Evolutionary conservation across 2,113 vertebrate genomes (phyloP).

Genomic region (Periophthalmodon schlosseri): DNA sequence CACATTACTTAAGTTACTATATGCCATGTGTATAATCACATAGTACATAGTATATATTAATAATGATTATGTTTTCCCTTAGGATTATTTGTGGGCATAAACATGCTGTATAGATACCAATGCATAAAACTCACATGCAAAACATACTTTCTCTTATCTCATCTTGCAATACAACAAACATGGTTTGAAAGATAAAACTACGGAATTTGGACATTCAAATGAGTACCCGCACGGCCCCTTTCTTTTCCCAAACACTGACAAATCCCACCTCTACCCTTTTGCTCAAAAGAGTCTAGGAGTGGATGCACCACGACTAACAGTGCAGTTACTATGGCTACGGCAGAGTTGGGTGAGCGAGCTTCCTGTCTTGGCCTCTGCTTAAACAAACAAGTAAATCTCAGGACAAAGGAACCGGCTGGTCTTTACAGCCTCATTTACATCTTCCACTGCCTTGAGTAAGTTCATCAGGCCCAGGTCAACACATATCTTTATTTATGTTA

Average conservation of each 20-base stretch:
- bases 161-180: background rate
- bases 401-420: constrained; percentile 70
- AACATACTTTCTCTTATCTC: background rate
- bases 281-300: constrained; percentile 64
- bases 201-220: background rate
- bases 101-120: background rate
- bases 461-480: constrained; percentile 40
- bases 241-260: constrained; percentile 45
- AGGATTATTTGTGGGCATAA: background rate
- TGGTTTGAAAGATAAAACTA: background rate
- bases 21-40: too few relatives aligned
- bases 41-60: too few relatives aligned
- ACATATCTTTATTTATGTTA: constrained; percentile 11
- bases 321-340: constrained; percentile 79
- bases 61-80: background rate
- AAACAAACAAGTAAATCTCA: constrained; percentile 78
- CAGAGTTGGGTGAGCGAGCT: constrained; percentile 77
- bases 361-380: constrained; percentile 81
- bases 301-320: constrained; percentile 72
- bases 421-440: constrained; percentile 83
- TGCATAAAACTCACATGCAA: background rate
- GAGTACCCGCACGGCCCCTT: constrained; percentile 15
- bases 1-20: too few relatives aligned
- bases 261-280: constrained; percentile 55
- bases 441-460: constrained; percentile 68